Base-by-base conservation (phyloP, 2,888 invertebrate species). In the Coronaproctus castanopsis region DNA sequence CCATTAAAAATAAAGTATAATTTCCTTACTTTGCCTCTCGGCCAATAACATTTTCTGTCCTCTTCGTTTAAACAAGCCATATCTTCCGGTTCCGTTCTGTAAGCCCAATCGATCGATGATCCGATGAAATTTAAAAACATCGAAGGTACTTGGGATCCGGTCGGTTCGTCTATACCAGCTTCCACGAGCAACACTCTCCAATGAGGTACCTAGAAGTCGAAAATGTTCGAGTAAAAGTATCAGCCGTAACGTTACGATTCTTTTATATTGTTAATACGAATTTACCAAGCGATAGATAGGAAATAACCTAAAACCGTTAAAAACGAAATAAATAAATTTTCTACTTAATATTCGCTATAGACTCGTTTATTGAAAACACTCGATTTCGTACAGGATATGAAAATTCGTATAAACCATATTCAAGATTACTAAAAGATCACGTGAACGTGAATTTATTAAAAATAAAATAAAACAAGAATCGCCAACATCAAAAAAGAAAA, bases 101-200 rank as follows among this genome's bases (percentile, higher is more conserved):
- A 91, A 23, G 82, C 80, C 87, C 90, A 91, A 72, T 91, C 91
- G 66, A 91, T 87, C 64, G 85, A 83, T 54, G 84, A 84, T 2
- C 87, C 87, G 59, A 88, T 77, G 70, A 87, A 88, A 73, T 89
- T 88, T 60, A 89, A 77, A 71, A 88, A 88, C 81, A 90, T 87
- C 2, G 89, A 87, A 0, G 91, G 91, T 55, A 90, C 86, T 70
- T 89, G 88, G 1, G 87, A 82, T 1, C 88, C 88, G 0, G 88
- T 86, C 0, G 89, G 87, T 70, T 90, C 89, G 69, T 90, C 87
- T 62, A 83, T 78, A 22, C 89, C 86, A 61, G 86, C 85, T 76
- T 86, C 87, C 48, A 87, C 70, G 3, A 86, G 71, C 55, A 86
- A 71, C 1, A 85, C 84, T 55, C 79, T 76, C 80, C 83, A 83